These are phyloP conservation scores for Characodon lateralis DNA, from an alignment of 2,797 vertebrate species.

Conservation along the genomic window DNA sequence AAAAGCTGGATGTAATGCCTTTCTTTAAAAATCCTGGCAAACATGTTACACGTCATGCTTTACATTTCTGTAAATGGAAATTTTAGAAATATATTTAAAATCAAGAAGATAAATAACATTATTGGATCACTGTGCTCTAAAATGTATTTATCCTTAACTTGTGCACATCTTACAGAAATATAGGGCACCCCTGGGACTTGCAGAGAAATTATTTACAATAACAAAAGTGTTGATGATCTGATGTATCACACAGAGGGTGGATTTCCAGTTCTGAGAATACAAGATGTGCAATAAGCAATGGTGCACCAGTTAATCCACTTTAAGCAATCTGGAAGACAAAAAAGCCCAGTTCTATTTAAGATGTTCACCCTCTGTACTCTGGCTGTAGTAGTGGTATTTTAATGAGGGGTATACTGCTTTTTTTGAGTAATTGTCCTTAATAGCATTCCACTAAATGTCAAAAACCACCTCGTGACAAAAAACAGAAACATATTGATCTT, in stretches of 20 bases:
- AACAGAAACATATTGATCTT: constrained; percentile 74
- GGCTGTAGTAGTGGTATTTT: constrained; percentile 72
- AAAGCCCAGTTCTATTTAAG: constrained; percentile 48
- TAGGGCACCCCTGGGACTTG: constrained; percentile 17
- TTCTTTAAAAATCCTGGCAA: constrained; percentile 8
- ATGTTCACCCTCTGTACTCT: constrained; percentile 41
- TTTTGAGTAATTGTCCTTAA: constrained; percentile 77
- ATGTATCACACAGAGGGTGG: constrained; percentile 14
- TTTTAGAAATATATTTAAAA: constrained; percentile 4
- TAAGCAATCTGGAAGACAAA: constrained; percentile 46
- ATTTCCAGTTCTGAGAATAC: constrained; percentile 22
- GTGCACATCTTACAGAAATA: constrained; percentile 3
- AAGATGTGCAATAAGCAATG: constrained; percentile 31
- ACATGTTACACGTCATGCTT: constrained; percentile 3
- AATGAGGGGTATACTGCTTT: constrained; percentile 74
- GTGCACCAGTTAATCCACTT: constrained; percentile 38
- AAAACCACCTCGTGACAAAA: constrained; percentile 77
- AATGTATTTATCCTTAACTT: constrained; percentile 3
- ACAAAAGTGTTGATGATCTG: constrained; percentile 30
- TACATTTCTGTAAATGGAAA: not conserved
- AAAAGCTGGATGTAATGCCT: constrained; percentile 32
- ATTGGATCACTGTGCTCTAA: constrained; percentile 12
- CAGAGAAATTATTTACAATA: constrained; percentile 29
- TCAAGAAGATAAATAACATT: not conserved
- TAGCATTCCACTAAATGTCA: constrained; percentile 79